Percentiles rank a stretch among this genome's conserved stretches.
Evolutionary conservation across 2,113 vertebrate species (phyloP).

Genomic region (Toxotes jaculatrix): DNA sequence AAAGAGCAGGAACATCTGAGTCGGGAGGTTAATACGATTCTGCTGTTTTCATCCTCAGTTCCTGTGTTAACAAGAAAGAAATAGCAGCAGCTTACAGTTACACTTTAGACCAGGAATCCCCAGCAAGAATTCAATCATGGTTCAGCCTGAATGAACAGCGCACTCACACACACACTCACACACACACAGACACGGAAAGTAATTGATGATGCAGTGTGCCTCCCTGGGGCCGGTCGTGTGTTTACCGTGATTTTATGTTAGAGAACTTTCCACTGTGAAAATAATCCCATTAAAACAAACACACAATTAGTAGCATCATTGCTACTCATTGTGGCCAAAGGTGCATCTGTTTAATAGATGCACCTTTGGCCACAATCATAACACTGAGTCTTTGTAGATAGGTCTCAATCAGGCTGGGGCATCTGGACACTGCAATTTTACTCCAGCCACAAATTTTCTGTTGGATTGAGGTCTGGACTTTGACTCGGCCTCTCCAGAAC

Average conservation of each 20-base stretch:
- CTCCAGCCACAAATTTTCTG: too few species aligned
- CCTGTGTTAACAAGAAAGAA: slow-evolving; percentile 13
- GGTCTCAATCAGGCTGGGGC: too few species aligned
- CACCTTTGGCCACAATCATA: too few species aligned
- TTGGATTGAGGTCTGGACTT: too few species aligned
- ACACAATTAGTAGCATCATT: background rate
- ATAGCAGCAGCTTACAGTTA: background rate
- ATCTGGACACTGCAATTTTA: too few species aligned
- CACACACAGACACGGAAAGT: slow-evolving; percentile 7
- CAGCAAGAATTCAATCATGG: slow-evolving; percentile 46
- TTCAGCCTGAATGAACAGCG: slow-evolving; percentile 28
- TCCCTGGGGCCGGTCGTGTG: slow-evolving; percentile 2
- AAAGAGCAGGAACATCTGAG: slow-evolving; percentile 40
- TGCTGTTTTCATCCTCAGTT: slow-evolving; percentile 24
- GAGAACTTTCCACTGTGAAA: background rate
- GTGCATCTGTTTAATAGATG: too few species aligned
- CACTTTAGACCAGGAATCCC: slow-evolving; percentile 39
- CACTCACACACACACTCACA: slow-evolving; percentile 1
- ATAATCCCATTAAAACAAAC: background rate
- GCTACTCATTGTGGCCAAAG: background rate
- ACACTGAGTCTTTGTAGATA: too few species aligned
- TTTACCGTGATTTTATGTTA: slow-evolving; percentile 17
- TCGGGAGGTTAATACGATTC: slow-evolving; percentile 37
- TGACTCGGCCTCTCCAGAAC: too few species aligned
- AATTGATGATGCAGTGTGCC: slow-evolving; percentile 1